These are phyloP conservation scores for Anser brachyrhynchus DNA, from an alignment of 2,113 vertebrate species.

Conservation along the genomic window DNA sequence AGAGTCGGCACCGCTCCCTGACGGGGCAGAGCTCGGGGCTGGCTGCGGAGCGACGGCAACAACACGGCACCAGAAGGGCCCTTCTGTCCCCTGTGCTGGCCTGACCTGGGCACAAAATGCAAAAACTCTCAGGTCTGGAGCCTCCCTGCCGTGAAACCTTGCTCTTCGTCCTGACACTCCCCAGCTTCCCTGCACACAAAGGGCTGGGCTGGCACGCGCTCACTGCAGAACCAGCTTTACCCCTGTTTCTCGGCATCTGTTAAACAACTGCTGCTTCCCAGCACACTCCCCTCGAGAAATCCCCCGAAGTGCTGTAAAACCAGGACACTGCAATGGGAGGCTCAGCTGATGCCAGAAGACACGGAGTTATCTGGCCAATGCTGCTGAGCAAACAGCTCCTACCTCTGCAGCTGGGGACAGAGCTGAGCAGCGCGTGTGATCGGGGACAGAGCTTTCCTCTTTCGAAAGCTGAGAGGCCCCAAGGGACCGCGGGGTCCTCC, in stretches of 20 bases:
- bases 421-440: neutral
- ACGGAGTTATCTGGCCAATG: neutral
- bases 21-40: neutral
- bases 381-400: neutral
- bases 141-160: neutral
- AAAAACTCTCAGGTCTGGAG: neutral
- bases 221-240: neutral
- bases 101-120: neutral
- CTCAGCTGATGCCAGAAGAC: neutral
- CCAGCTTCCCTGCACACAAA: neutral
- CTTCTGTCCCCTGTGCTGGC: neutral
- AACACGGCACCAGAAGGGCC: neutral
- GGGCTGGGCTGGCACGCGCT: neutral
- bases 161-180: neutral
- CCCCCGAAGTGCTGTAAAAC: neutral
- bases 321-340: neutral
- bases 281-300: conserved; percentile 8
- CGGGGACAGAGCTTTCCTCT: neutral
- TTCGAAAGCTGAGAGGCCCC: neutral
- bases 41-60: accelerated
- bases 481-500: accelerated
- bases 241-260: conserved; percentile 12
- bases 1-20: neutral
- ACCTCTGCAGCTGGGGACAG: neutral
- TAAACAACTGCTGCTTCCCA: conserved; percentile 11